These are phyloP conservation scores for Chymomyza fuscimana DNA, from an alignment of 2,888 invertebrate species.

Conservation along the genomic window DNA sequence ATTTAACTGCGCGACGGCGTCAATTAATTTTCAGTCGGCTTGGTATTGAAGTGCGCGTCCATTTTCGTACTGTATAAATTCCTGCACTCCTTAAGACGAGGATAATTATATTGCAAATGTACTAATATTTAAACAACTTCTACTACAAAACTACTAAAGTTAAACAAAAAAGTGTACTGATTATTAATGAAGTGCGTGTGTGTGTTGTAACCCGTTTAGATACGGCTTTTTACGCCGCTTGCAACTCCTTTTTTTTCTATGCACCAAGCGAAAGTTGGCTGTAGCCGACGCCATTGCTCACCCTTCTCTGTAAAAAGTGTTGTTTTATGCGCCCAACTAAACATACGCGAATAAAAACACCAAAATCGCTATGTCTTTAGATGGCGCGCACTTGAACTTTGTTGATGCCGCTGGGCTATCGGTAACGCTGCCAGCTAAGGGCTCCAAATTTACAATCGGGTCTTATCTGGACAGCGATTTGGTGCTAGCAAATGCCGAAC, in stretches of 20 bases:
- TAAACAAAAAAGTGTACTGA: neutral
- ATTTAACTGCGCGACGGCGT: neutral
- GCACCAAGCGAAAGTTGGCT: slow-evolving; percentile 49
- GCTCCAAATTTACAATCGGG: slow-evolving; percentile 75
- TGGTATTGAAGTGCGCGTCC: neutral
- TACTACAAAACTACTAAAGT: neutral
- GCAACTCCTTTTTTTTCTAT: slow-evolving; percentile 34
- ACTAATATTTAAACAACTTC: neutral
- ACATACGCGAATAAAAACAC: slow-evolving; percentile 19
- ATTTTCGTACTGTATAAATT: neutral
- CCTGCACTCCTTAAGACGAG: neutral
- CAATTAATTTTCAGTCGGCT: neutral
- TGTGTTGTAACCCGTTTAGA: neutral
- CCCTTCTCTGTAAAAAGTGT: slow-evolving; percentile 13
- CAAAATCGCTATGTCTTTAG: slow-evolving; percentile 67
- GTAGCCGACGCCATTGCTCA: slow-evolving; percentile 30
- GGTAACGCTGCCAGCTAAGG: slow-evolving; percentile 61
- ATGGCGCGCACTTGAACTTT: slow-evolving; percentile 74
- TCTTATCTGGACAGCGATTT: slow-evolving; percentile 74
- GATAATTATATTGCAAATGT: neutral
- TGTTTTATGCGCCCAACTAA: neutral
- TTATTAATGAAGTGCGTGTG: neutral
- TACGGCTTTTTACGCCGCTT: slow-evolving; percentile 28
- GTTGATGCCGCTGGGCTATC: slow-evolving; percentile 49
- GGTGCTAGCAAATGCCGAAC: slow-evolving; percentile 66